These are phyloP conservation scores for Trichomycterus rosablanca DNA, from an alignment of 2,113 vertebrate species.

Conservation along the genomic window DNA sequence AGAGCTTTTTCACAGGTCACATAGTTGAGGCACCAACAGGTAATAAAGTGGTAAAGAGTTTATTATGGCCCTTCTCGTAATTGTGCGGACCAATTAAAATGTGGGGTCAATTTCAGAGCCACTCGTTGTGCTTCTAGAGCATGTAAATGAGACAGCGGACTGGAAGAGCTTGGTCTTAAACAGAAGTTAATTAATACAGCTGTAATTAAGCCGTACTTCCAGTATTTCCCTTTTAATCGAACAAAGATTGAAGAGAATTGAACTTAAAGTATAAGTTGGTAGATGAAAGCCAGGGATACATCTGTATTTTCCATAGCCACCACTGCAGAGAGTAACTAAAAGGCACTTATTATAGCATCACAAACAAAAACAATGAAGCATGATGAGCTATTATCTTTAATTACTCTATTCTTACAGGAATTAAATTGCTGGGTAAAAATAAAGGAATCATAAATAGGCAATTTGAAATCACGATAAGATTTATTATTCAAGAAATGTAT, in stretches of 20 bases:
- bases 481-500: too few species aligned
- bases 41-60: slow-evolving; percentile 59
- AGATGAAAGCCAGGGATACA: too few species aligned
- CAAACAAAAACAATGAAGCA: background rate
- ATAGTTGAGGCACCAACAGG: slow-evolving; percentile 48
- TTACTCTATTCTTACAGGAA: too few species aligned
- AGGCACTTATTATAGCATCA: too few species aligned
- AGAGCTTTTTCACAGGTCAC: slow-evolving; percentile 56
- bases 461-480: too few species aligned
- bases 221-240: slow-evolving; percentile 1
- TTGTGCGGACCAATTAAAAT: slow-evolving; percentile 54
- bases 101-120: slow-evolving; percentile 60
- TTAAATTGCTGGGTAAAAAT: too few species aligned
- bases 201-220: background rate
- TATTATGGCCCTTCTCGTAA: slow-evolving; percentile 58
- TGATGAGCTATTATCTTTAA: background rate
- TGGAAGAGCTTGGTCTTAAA: slow-evolving; percentile 26
- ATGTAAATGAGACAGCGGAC: slow-evolving; percentile 31
- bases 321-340: background rate
- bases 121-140: slow-evolving; percentile 52
- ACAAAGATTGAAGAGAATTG: background rate
- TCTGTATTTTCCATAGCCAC: background rate
- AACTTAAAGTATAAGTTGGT: too few species aligned
- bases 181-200: slow-evolving; percentile 25
- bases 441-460: too few species aligned